Conservation (phyloP, 2,797 vertebrate species). For the Sebastes alutus region DNA sequence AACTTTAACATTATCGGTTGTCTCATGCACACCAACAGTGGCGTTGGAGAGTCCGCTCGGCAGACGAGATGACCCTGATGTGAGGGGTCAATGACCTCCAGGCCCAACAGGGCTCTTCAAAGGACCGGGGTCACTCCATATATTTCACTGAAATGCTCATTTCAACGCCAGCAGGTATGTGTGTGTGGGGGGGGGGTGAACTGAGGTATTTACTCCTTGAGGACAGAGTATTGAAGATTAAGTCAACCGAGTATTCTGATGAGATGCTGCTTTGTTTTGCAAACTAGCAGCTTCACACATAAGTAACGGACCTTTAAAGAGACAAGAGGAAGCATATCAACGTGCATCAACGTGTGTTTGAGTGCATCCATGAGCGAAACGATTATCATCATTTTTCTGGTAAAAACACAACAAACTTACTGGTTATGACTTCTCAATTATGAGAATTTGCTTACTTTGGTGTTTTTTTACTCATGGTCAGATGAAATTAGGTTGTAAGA, state of each 20-base stretch:
- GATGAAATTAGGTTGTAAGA: not conserved
- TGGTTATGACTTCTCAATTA: no score
- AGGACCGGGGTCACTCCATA: not conserved
- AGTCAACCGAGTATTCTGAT: not conserved
- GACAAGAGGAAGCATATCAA: not conserved
- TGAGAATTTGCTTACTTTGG: no score
- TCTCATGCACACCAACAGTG: not conserved
- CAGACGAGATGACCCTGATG: constrained; percentile 31
- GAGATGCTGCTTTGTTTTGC: not conserved
- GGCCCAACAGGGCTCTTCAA: constrained; percentile 5
- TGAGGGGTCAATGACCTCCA: constrained; percentile 32
- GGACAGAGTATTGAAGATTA: not conserved
- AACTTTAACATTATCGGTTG: constrained; percentile 22
- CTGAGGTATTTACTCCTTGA: constrained; percentile 30
- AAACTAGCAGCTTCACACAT: not conserved
- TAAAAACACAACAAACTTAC: no score
- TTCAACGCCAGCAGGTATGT: constrained; percentile 7
- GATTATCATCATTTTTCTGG: no score
- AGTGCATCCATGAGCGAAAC: not conserved
- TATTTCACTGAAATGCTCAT: constrained; percentile 29
- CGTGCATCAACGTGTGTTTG: not conserved
- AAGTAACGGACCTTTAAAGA: not conserved
- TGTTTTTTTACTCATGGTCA: not conserved
- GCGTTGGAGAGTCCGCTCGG: not conserved
- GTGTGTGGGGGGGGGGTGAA: not conserved